Base-by-base conservation (phyloP, 2,888 invertebrate genomes). In the Creontiades dilutus region DNA sequence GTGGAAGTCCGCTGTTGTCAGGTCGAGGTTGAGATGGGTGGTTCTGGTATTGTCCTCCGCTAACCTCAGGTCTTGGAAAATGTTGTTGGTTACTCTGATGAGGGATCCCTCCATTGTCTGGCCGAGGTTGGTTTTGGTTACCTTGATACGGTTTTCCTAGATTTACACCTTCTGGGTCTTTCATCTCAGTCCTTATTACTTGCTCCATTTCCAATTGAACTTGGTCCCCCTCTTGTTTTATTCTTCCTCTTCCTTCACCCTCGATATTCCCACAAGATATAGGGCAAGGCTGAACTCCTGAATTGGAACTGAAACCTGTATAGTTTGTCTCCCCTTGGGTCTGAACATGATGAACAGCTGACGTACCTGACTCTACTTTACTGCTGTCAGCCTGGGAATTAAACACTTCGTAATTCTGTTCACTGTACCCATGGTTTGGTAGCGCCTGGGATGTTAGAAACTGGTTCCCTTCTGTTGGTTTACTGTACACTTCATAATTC, bases 191-290 rank as follows among this genome's bases (percentile, higher is more conserved):
- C n/a, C 82, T 48, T 23, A 89, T 89, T n/a, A 89, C 61, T 57
- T 89, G 89, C 28, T 82, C 89, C 89, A 89, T 89, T 61, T 89
- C 89, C 61, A 89, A 52, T 48, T 89, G 89, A 19, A 89, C 89
- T 82, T 82, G 84, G 19, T 89, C 89, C 7, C 78, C 82, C 11
- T 89, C 61, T 81, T 57, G 89, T 23, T 84, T 89, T 23, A 89
- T 89, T 16, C 84, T 81, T 0, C 48, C 82, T 27, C 61, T 57
- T n/a, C 82, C 82, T 28, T 89, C 89, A 52, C 82, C 82, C 37
- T 89, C 52, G 19, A 16, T 47, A 0, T 88, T n/a, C 3, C 52
- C 46, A 16, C 52, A 47, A 28, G 37, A 28, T 27, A 16, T 78
- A 3, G 28, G 37, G 48, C 82, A 82, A 27, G 46, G 14, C 19